phyloP scores from a whole-genome alignment of 1,140 invertebrate genomes.

The Anoplolepis gracilipes region DNA sequence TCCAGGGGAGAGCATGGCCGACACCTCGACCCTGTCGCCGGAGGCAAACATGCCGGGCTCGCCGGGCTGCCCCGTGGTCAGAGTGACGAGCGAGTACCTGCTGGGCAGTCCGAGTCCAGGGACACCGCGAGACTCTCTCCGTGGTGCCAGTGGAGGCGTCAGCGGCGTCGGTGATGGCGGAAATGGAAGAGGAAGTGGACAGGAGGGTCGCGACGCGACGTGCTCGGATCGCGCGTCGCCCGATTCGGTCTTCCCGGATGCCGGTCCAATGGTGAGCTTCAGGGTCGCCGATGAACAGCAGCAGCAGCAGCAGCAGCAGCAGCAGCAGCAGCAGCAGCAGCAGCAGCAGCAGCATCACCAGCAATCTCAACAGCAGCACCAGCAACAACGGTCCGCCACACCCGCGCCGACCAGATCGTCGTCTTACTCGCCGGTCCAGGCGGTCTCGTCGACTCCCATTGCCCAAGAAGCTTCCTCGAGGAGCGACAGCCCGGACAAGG shows the following conservation, averaged over 20 bases:
- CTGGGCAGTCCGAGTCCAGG: slow-evolving; percentile 83
- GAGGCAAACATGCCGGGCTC: slow-evolving; percentile 92
- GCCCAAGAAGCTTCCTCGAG: slow-evolving; percentile 80
- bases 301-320: slow-evolving; percentile 68
- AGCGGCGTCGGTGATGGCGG: slow-evolving; percentile 63
- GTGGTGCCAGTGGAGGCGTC: slow-evolving; percentile 63
- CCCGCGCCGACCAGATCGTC: slow-evolving; percentile 82
- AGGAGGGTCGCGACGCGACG: slow-evolving; percentile 74
- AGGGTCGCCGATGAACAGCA: slow-evolving; percentile 81
- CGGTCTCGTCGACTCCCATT: slow-evolving; percentile 82
- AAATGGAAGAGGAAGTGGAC: slow-evolving; percentile 81
- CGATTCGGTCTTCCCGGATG: slow-evolving; percentile 84
- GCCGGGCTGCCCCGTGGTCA: slow-evolving; percentile 86
- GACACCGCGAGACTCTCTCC: slow-evolving; percentile 76
- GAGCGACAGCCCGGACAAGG: slow-evolving; percentile 81
- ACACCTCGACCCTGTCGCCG: slow-evolving; percentile 95
- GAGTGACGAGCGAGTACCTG: slow-evolving; percentile 85
- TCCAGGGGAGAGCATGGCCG: slow-evolving; percentile 94
- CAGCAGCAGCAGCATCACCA: slow-evolving; percentile 73
- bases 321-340: slow-evolving; percentile 79
- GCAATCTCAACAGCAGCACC: slow-evolving; percentile 74
- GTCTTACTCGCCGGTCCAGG: slow-evolving; percentile 80
- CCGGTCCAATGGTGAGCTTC: slow-evolving; percentile 68
- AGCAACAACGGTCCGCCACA: slow-evolving; percentile 74
- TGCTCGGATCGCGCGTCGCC: slow-evolving; percentile 83